Evolutionary conservation across 2,113 vertebrate genomes (phyloP).

Genomic region (Prunella himalayana): DNA sequence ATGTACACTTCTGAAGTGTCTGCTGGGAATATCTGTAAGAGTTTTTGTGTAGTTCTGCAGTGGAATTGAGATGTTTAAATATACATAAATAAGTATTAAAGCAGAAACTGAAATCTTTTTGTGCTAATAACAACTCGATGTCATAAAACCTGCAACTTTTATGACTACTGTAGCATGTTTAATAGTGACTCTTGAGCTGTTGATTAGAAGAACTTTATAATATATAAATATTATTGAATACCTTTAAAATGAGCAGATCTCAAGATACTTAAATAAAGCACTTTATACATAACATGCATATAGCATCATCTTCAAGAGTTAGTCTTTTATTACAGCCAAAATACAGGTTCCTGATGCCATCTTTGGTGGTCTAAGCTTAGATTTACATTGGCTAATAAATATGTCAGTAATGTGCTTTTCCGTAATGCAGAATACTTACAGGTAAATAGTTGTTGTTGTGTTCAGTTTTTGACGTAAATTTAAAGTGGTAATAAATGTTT

Average conservation of each 20-base stretch:
- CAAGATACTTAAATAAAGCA: background rate
- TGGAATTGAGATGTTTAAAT: background rate
- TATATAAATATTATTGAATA: background rate
- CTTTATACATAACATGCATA: background rate
- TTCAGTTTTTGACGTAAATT: background rate
- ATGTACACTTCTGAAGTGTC: background rate
- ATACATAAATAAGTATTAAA: background rate
- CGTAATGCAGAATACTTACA: background rate
- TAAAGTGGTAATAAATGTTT: background rate
- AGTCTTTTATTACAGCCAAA: background rate
- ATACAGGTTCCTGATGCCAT: background rate
- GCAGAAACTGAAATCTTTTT: background rate
- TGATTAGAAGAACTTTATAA: background rate
- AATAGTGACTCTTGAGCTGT: background rate
- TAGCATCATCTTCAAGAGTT: background rate
- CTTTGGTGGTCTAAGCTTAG: background rate
- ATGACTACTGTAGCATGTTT: background rate
- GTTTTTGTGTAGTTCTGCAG: background rate
- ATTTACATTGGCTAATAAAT: background rate
- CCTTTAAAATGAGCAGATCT: background rate
- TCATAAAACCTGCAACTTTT: background rate
- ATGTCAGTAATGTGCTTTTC: background rate
- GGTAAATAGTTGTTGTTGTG: background rate
- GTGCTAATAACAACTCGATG: background rate
- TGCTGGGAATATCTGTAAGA: background rate